These are phyloP conservation scores for Tupaia tana DNA, from an alignment of 2,113 vertebrate genomes.

Conservation along the genomic window DNA sequence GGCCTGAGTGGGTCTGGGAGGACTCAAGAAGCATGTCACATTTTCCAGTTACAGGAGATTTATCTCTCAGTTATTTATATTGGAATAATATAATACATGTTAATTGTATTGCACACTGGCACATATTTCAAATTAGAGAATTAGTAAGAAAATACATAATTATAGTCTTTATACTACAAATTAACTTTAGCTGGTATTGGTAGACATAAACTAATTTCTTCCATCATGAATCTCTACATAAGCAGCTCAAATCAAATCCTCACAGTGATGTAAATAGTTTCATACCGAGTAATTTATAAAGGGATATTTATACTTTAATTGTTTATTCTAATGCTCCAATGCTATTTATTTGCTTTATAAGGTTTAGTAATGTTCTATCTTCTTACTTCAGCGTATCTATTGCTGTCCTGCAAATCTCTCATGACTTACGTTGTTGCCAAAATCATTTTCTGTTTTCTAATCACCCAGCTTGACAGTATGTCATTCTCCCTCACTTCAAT, in stretches of 20 bases:
- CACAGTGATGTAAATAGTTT: neutral
- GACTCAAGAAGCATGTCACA: neutral
- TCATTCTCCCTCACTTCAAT: conserved; percentile 24
- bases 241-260: neutral
- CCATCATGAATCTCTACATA: neutral
- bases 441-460: conserved; percentile 57
- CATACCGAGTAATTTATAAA: neutral
- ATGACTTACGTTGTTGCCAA: conserved; percentile 29
- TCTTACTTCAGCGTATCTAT: neutral
- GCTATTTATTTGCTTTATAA: neutral
- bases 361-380: neutral
- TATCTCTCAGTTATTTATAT: neutral
- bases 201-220: neutral
- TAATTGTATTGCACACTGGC: neutral
- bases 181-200: neutral
- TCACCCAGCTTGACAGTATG: neutral
- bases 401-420: neutral
- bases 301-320: neutral
- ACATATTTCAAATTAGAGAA: conserved; percentile 8
- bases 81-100: neutral
- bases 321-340: neutral
- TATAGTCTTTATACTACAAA: neutral
- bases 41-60: neutral
- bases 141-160: neutral
- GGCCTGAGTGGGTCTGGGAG: rapidly evolving